phyloP scores from a whole-genome alignment of 2,797 vertebrate species.

The Steatocranus sp. region DNA sequence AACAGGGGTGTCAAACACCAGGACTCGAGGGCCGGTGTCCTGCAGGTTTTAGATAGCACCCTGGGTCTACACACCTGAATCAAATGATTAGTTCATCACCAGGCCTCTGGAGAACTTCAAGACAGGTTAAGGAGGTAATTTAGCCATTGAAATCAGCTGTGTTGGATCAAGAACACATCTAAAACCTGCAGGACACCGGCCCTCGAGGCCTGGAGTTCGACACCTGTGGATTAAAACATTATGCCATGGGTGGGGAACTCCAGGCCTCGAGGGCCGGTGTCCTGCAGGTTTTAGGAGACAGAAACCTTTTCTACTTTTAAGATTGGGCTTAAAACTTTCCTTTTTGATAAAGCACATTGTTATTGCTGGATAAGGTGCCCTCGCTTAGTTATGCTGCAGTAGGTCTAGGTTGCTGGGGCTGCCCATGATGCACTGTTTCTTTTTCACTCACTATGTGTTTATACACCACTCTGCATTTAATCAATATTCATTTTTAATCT shows the following conservation, averaged over 20 bases:
- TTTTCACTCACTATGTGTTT: background rate
- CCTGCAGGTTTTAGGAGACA: background rate
- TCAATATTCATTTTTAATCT: background rate
- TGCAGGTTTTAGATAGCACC: background rate
- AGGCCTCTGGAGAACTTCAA: background rate
- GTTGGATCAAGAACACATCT: background rate
- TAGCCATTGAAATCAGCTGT: background rate
- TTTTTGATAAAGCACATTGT: background rate
- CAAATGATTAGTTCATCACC: background rate
- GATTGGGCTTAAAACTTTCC: background rate
- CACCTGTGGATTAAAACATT: background rate
- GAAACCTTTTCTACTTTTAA: background rate
- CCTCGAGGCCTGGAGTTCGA: background rate
- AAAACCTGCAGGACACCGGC: accelerated
- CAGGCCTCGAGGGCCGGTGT: too few species aligned
- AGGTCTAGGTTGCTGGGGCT: background rate
- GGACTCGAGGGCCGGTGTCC: accelerated
- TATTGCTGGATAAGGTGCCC: background rate
- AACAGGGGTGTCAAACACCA: accelerated
- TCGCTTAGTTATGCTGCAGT: accelerated
- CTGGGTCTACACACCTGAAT: background rate
- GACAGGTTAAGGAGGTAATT: accelerated
- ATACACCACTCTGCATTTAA: background rate
- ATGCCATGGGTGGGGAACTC: too few species aligned
- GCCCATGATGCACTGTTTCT: background rate